phyloP scores from a whole-genome alignment of 2,888 invertebrate species.

The Trachelus troglodyta region DNA sequence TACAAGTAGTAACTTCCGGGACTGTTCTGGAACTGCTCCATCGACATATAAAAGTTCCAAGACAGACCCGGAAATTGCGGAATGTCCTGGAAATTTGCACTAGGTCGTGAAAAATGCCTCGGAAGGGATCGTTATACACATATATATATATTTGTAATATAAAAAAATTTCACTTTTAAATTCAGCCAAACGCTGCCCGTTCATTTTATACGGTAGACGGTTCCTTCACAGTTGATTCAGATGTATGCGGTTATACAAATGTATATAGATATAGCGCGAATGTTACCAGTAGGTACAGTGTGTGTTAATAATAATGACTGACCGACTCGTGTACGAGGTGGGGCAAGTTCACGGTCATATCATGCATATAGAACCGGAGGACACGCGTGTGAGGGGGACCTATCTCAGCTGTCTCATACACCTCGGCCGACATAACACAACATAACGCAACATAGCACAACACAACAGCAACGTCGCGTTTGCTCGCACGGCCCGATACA shows the following conservation, averaged over 20 bases:
- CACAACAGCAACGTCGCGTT: not conserved
- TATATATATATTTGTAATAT: not conserved
- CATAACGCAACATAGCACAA: not conserved
- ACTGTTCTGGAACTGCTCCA: too few relatives aligned
- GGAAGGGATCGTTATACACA: too few relatives aligned
- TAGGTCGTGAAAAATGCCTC: too few relatives aligned
- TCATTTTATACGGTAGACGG: not conserved
- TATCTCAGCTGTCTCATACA: constrained; percentile 14
- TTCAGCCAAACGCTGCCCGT: not conserved
- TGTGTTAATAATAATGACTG: constrained; percentile 57
- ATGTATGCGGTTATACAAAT: not conserved
- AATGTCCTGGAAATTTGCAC: too few relatives aligned
- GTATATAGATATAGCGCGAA: not conserved
- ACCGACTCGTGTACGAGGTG: constrained; percentile 48
- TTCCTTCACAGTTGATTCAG: not conserved
- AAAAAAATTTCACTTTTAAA: not conserved
- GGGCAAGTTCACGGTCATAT: constrained; percentile 61
- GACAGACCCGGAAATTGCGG: too few relatives aligned
- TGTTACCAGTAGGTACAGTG: constrained; percentile 19
- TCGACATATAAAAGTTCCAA: too few relatives aligned
- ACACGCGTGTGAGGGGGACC: constrained; percentile 7
- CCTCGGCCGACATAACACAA: constrained; percentile 11
- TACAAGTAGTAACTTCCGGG: too few relatives aligned
- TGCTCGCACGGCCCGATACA: not conserved
- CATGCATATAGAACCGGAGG: constrained; percentile 38